Evolutionary conservation across 2,113 vertebrate genomes (phyloP).

Genomic region (Charina bottae): DNA sequence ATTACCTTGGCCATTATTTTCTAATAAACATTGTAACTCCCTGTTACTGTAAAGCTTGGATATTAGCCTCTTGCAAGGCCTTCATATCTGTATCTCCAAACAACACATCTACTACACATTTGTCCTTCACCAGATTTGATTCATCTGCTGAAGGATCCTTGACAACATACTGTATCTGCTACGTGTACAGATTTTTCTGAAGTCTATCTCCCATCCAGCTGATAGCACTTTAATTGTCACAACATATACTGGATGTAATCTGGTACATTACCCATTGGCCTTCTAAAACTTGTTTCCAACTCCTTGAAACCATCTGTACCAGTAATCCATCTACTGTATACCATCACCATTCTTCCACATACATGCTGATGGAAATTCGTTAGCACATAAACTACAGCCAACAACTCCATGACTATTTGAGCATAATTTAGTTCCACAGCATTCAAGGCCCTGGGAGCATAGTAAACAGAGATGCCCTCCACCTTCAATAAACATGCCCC

Average conservation of each 20-base stretch:
- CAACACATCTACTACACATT: neutral
- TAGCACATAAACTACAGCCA: neutral
- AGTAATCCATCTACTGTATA: neutral
- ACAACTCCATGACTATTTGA: neutral
- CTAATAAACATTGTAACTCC: neutral
- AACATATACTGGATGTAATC: neutral
- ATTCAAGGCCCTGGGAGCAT: neutral
- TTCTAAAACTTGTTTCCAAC: neutral
- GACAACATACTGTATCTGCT: neutral
- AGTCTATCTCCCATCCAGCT: neutral
- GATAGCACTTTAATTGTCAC: neutral
- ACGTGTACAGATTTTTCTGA: neutral
- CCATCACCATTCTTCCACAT: neutral
- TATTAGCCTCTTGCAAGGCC: neutral
- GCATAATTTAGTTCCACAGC: neutral
- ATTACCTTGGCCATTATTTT: neutral
- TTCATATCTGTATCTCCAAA: neutral
- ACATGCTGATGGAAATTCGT: neutral
- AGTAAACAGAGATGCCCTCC: neutral
- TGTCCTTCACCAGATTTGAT: neutral
- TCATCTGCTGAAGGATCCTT: neutral
- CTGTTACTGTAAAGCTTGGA: neutral
- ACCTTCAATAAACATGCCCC: too few species aligned
- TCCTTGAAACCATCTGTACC: neutral
- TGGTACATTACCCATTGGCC: neutral